Base-by-base conservation (phyloP, 2,113 vertebrate genomes). In the Plestiodon gilberti region DNA sequence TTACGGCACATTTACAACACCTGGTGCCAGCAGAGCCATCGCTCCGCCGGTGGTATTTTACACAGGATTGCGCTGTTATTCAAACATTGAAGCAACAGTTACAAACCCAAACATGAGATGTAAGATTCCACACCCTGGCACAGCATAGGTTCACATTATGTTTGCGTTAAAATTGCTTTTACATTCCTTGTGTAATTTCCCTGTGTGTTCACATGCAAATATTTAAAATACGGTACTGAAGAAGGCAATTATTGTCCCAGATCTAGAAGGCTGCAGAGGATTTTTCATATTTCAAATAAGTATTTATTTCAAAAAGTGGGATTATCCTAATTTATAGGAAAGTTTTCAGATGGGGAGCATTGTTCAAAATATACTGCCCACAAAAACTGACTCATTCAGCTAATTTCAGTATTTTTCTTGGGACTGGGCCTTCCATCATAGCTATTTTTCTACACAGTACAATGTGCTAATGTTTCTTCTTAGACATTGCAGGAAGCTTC, bases 391-490 rank as follows among this genome's bases (percentile, higher is more conserved):
- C 84, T 91, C n/a, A 78, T 91, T 93, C 87, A 91, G 92, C 94
- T 96, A 96, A 95, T 96, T 96, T 96, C 96, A 96, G 94, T 65
- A 86, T 89, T 93, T 87, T 85, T 88, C 95, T 96, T 95, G 96
- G 90, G 95, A 90, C 94, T 96, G 90, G 93, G 93, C 89, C 87
- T 93, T 93, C 89, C 83, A 89, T 90, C 78, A 82, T 81, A 78
- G 89, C 87, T 91, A 94, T 92, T 96, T 95, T 95, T 94, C 38
- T 91, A 92, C 93, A 91, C 67, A 55, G 90, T 90, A 92, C 90
- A 93, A 93, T 93, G 81, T 89, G 92, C 79, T 90, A 81, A 48
- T 7, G 86, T 95, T 96, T 62, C 40, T 62, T 91, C 93, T 90
- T 69, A 90, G 88, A 52, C 87, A 91, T 93, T 88, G 88, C 91